Percentiles rank a stretch among this genome's conserved stretches.
These are phyloP conservation scores for Mohoua ochrocephala DNA, from an alignment of 2,113 vertebrate genomes.

Conservation along the genomic window DNA sequence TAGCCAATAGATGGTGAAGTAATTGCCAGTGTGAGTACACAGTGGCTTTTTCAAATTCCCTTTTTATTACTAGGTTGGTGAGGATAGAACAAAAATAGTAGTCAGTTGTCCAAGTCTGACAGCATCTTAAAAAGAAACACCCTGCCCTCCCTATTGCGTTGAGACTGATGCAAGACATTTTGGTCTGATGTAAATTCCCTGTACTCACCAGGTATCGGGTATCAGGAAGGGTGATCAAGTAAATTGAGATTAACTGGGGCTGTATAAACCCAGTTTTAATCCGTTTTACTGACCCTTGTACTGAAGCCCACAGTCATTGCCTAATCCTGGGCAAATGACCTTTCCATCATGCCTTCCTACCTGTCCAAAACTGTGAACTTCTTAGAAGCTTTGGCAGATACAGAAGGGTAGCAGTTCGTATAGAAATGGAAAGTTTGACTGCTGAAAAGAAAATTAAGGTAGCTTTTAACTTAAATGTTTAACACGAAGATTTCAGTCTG, in stretches of 20 bases:
- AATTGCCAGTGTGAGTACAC: background rate
- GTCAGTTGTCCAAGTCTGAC: background rate
- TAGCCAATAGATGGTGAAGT: background rate
- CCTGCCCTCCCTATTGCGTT: background rate
- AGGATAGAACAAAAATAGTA: background rate
- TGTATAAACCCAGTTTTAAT: background rate
- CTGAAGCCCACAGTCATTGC: background rate
- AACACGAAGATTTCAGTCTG: background rate
- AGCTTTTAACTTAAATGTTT: background rate
- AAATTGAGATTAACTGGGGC: background rate
- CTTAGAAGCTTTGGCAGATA: background rate
- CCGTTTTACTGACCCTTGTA: background rate
- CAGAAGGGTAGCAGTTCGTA: background rate
- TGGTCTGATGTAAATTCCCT: background rate
- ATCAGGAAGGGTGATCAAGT: background rate
- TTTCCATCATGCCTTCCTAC: background rate
- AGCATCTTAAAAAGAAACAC: background rate
- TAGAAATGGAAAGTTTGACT: background rate
- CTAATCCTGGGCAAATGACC: background rate
- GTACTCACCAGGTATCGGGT: background rate
- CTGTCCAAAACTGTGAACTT: background rate
- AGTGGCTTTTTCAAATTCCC: background rate
- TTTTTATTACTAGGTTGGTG: background rate
- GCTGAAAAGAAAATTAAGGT: background rate
- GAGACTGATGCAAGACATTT: background rate